Evolutionary conservation across 1,140 invertebrate genomes (phyloP), one percentile per base, ranked within the genome.

Genomic region (Drosophila varians): DNA sequence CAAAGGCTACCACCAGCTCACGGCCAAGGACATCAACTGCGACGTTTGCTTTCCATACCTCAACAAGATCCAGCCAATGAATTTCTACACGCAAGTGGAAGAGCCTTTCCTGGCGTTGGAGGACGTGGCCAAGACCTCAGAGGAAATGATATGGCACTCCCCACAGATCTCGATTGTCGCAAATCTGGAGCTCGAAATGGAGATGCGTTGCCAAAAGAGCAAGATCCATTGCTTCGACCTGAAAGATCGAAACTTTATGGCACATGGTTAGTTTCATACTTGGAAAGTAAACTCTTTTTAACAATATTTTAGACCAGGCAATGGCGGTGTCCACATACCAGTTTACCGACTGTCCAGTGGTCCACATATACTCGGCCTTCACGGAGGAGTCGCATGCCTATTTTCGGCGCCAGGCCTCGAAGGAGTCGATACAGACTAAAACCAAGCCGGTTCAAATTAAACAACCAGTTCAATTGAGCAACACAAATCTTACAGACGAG

Each of bases 291-390:
- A 3, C 9, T 11, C 1, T 3, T 3, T 31, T 11, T 4, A 31
- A 11, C 9, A 3, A 11, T 6, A 26, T 23, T 21, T 6, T 5
- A 83, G 79, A 83, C 11, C 3, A 28, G 0, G 43, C 84, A 6
- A 84, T 84, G 28, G 16, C 8, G 0, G n/a, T 19, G 5, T 21
- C 71, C 1, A 28, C 52, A 0, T 14, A 11, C 1, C 45, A 46
- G 25, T 51, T 86, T 1, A 4, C 0, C 2, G 6, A 11, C 16
- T 84, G 80, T 16, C 16, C 28, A 0, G 31, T 74, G 1, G 12
- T 87, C 0, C 82, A 87, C 3, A 18, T 74, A 4, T 86, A 86
- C 4, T 87, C 82, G 4, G 77, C 56, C 0, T 45, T 60, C 5
- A 14, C 14, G 6, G 77, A 80, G 51, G 42, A 47, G n/a, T 4